Evolutionary conservation across 2,113 vertebrate genomes (phyloP).

Genomic region (Corythoichthys haematopterus): DNA sequence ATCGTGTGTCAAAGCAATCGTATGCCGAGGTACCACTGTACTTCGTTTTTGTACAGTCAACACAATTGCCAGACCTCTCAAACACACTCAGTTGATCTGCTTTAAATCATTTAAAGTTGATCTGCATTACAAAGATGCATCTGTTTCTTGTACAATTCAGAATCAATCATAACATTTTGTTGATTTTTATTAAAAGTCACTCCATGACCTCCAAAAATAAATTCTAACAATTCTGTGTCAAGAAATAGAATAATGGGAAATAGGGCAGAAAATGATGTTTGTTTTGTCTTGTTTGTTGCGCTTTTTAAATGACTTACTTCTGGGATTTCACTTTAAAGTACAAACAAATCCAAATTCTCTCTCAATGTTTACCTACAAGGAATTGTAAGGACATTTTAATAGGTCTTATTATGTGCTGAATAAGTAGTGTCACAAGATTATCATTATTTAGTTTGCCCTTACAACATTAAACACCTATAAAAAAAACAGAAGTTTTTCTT

Average conservation of each 20-base stretch:
- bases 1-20: too few relatives aligned
- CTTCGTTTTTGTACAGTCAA: neutral
- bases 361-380: neutral
- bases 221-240: neutral
- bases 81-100: too few relatives aligned
- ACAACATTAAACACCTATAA: neutral
- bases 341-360: slow-evolving; percentile 2
- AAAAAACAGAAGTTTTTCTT: neutral
- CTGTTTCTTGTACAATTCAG: neutral
- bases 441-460: neutral
- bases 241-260: neutral
- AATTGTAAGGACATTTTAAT: slow-evolving; percentile 1
- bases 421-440: neutral
- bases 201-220: neutral
- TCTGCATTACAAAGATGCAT: neutral
- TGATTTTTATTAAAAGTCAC: neutral
- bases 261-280: slow-evolving; percentile 2
- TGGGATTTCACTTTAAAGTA: slow-evolving; percentile 9
- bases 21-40: too few relatives aligned
- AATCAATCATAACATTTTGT: neutral
- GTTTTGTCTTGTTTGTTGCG: neutral
- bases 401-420: neutral
- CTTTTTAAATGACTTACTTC: slow-evolving; percentile 12
- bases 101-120: neutral
- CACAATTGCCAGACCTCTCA: neutral